These are phyloP conservation scores for Colletes collaris DNA, from an alignment of 2,888 invertebrate genomes.

Conservation along the genomic window DNA sequence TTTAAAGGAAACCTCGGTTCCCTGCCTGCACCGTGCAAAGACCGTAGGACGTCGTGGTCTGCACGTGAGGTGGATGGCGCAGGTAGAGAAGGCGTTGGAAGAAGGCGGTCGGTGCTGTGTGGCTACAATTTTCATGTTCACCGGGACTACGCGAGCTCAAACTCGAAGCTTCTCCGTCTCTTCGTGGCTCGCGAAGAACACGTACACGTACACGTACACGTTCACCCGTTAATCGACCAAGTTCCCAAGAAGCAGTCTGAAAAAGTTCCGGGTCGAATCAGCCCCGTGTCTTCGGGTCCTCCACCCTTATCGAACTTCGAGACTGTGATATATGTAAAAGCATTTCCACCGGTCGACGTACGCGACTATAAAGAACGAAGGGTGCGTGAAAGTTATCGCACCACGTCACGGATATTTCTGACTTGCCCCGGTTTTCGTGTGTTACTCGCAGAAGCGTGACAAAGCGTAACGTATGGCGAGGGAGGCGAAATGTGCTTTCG, in stretches of 20 bases:
- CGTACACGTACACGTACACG: constrained; percentile 35
- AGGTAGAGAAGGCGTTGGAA: constrained; percentile 39
- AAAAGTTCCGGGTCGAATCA: constrained; percentile 40
- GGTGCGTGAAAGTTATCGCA: constrained; percentile 56
- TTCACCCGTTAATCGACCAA: constrained; percentile 68
- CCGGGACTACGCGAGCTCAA: constrained; percentile 29
- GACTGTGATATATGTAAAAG: constrained; percentile 63
- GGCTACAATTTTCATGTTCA: constrained; percentile 54
- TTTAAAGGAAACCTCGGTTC: constrained; percentile 76
- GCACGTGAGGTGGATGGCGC: constrained; percentile 57
- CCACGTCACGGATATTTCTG: constrained; percentile 28
- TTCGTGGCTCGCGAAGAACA: constrained; percentile 20
- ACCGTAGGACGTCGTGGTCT: constrained; percentile 53
- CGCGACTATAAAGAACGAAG: constrained; percentile 42
- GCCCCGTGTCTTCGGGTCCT: neutral
- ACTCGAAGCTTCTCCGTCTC: neutral
- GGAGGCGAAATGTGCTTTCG: constrained; percentile 31
- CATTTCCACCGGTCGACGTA: constrained; percentile 45
- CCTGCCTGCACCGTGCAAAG: constrained; percentile 46
- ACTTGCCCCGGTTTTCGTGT: constrained; percentile 31
- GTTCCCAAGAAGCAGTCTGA: constrained; percentile 29
- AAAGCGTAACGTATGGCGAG: constrained; percentile 39
- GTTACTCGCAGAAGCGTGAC: constrained; percentile 19
- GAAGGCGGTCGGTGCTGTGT: constrained; percentile 27
- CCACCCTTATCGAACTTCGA: constrained; percentile 57